Evolutionary conservation across 2,797 vertebrate species (phyloP).

Genomic region (Sardinella longiceps): DNA sequence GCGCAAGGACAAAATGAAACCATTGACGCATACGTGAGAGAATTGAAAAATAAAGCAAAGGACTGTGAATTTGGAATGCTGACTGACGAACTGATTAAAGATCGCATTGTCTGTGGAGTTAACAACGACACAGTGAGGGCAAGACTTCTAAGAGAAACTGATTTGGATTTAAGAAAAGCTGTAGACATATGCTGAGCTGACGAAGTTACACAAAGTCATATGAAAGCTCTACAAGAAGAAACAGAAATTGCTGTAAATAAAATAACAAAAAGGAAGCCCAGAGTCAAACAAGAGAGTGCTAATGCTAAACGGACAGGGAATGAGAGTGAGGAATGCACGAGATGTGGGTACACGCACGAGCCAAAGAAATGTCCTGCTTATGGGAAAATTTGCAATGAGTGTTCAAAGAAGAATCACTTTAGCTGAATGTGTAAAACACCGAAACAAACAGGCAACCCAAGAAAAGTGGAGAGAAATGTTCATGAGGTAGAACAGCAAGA

Average conservation of each 20-base stretch:
- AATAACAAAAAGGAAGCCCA: not conserved
- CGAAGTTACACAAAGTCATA: not conserved
- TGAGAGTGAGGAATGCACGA: not conserved
- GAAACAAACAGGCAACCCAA: not conserved
- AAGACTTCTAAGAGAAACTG: constrained; percentile 28
- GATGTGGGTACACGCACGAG: constrained; percentile 22
- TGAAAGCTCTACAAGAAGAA: not conserved
- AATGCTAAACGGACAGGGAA: not conserved
- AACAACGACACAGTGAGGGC: not conserved
- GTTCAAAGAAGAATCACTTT: no score
- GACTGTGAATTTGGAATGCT: not conserved
- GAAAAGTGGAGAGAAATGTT: not conserved
- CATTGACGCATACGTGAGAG: no score
- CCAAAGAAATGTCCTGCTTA: not conserved
- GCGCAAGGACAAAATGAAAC: no score
- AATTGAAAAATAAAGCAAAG: no score
- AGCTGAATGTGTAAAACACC: no score
- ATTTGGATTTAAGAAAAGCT: not conserved
- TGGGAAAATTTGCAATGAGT: no score
- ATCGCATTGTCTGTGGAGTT: not conserved
- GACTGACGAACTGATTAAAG: not conserved
- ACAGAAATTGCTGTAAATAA: not conserved
- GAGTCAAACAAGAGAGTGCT: not conserved
- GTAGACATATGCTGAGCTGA: not conserved
- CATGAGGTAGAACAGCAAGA: constrained; percentile 17